Conservation (phyloP, 64 coral and sea anemone species). For the Pocillopora verrucosa region DNA sequence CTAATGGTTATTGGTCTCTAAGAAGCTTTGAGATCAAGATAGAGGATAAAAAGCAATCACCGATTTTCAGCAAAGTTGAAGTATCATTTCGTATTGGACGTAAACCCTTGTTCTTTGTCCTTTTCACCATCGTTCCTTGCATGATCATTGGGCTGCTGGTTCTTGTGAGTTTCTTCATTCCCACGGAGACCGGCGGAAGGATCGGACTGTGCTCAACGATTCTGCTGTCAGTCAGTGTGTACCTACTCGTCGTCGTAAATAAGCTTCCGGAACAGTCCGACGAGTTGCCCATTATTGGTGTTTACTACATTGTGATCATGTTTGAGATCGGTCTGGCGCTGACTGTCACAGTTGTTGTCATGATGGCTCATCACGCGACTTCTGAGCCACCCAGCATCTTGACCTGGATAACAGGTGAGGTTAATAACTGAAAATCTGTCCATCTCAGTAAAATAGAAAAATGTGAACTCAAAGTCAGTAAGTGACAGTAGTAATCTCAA, state of each 20-base stretch:
- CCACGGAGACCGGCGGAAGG: constrained; percentile 67
- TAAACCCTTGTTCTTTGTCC: constrained; percentile 40
- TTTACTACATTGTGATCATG: constrained; percentile 67
- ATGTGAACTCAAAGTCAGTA: background rate
- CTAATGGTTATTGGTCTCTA: constrained; percentile 35
- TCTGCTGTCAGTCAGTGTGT: constrained; percentile 74
- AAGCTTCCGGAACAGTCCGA: constrained; percentile 67
- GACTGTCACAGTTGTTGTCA: constrained; percentile 52
- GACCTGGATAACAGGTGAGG: constrained; percentile 24
- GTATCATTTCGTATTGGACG: constrained; percentile 25
- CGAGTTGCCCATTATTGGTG: constrained; percentile 58
- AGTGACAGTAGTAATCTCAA: no score
- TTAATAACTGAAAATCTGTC: no score
- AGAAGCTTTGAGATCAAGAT: background rate
- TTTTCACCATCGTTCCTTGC: constrained; percentile 64
- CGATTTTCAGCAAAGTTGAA: background rate
- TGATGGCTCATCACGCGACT: constrained; percentile 61
- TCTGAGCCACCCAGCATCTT: background rate
- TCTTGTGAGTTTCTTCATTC: constrained; percentile 61
- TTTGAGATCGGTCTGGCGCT: constrained; percentile 50
- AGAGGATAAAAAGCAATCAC: background rate
- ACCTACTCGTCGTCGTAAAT: constrained; percentile 49
- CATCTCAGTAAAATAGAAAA: no score
- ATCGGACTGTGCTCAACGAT: constrained; percentile 64
- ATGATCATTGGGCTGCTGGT: constrained; percentile 56